These are phyloP conservation scores for Channa striata DNA, from an alignment of 2,797 vertebrate genomes.

Conservation along the genomic window DNA sequence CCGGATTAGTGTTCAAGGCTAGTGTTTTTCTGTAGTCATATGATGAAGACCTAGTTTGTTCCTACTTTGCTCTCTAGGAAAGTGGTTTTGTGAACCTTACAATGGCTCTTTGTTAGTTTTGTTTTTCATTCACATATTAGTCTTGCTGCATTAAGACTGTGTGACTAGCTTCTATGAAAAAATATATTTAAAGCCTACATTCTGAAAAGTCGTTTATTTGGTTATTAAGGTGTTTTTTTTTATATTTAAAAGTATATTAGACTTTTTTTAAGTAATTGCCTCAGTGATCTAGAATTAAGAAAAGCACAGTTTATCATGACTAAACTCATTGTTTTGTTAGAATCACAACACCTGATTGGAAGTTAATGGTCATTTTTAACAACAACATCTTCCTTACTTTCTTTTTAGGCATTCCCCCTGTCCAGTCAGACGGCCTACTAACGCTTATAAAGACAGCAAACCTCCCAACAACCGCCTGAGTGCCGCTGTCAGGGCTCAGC, in stretches of 20 bases:
- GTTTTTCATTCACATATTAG: neutral
- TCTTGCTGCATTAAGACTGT: neutral
- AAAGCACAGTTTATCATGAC: neutral
- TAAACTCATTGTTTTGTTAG: neutral
- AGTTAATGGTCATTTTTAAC: neutral
- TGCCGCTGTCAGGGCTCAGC: slow-evolving; percentile 83
- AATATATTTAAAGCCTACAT: neutral
- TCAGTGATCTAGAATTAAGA: neutral
- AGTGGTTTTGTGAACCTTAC: slow-evolving; percentile 11
- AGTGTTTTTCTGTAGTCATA: slow-evolving; percentile 56
- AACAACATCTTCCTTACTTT: neutral
- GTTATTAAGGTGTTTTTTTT: neutral
- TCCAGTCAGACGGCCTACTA: slow-evolving; percentile 87
- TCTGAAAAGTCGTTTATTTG: neutral
- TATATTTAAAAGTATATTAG: neutral
- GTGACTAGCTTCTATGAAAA: no score
- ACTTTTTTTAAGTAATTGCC: neutral
- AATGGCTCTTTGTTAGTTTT: slow-evolving; percentile 9
- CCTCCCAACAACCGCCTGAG: slow-evolving; percentile 87
- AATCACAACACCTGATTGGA: neutral
- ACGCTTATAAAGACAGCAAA: slow-evolving; percentile 88
- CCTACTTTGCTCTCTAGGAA: slow-evolving; percentile 13
- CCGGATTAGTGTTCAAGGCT: neutral
- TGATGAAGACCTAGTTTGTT: slow-evolving; percentile 62
- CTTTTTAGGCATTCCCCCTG: slow-evolving; percentile 88